Evolutionary conservation across 1,140 invertebrate species (phyloP).

Genomic region (Micrasema minimum): DNA sequence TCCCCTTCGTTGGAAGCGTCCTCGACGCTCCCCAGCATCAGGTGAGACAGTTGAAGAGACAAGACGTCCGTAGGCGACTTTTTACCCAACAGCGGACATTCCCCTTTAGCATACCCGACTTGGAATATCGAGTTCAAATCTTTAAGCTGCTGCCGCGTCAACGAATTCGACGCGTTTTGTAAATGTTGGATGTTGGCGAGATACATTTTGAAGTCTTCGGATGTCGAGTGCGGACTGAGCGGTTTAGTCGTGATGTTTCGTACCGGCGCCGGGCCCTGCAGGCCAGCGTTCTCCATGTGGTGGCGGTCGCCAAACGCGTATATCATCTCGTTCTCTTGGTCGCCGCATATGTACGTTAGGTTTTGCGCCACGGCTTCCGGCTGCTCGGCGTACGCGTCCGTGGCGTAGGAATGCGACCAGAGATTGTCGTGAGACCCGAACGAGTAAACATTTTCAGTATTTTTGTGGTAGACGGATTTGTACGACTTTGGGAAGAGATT

Average conservation of each 20-base stretch:
- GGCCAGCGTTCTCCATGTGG: constrained; percentile 45
- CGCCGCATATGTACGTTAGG: constrained; percentile 62
- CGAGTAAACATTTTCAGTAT: constrained; percentile 57
- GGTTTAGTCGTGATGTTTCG: constrained; percentile 72
- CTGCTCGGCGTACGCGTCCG: constrained; percentile 48
- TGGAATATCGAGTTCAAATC: constrained; percentile 70
- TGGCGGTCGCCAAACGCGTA: constrained; percentile 59
- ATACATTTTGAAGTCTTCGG: constrained; percentile 75
- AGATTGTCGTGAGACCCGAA: constrained; percentile 66
- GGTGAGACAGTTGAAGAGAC: constrained; percentile 53
- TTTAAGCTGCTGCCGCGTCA: constrained; percentile 66
- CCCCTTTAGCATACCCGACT: constrained; percentile 60
- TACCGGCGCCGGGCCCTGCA: constrained; percentile 56
- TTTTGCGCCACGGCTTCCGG: constrained; percentile 58
- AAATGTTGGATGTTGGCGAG: constrained; percentile 76
- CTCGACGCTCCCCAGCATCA: constrained; percentile 20
- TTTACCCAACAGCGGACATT: constrained; percentile 39
- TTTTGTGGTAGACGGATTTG: constrained; percentile 57
- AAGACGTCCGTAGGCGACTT: constrained; percentile 30
- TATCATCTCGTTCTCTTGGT: constrained; percentile 65
- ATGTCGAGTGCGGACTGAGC: constrained; percentile 69
- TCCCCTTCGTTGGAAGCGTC: constrained; percentile 41
- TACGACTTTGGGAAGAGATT: constrained; percentile 67
- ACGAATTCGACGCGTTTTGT: constrained; percentile 72
- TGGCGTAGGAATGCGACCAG: constrained; percentile 60